phyloP scores from a whole-genome alignment of 2,113 vertebrate genomes.

The Stictonetta naevosa region DNA sequence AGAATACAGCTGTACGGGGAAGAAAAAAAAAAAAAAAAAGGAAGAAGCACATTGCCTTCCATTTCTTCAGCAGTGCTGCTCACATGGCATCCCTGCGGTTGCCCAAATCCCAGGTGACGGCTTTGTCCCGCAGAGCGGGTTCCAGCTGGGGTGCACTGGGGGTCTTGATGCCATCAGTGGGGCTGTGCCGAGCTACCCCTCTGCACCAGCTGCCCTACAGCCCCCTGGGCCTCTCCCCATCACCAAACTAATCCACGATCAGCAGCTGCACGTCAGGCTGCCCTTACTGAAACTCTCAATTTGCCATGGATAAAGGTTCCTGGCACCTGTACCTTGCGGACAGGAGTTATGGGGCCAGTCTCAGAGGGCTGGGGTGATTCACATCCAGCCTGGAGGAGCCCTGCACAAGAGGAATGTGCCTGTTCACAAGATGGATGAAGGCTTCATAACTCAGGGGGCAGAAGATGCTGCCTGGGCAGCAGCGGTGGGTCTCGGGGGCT shows the following conservation, averaged over 20 bases:
- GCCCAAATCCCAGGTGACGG: not conserved
- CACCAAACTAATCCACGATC: not conserved
- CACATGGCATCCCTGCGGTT: not conserved
- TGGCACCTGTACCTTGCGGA: fast-evolving
- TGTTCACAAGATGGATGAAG: constrained; percentile 34
- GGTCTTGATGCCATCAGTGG: not conserved
- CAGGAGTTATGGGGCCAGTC: not conserved
- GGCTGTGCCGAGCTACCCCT: not conserved
- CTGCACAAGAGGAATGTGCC: constrained; percentile 41
- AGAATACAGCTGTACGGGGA: not conserved
- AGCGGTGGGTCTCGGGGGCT: constrained; percentile 55
- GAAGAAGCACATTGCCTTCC: not conserved
- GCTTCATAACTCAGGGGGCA: constrained; percentile 17
- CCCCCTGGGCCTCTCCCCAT: too few species aligned
- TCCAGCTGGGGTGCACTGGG: not conserved
- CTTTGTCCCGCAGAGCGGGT: fast-evolving
- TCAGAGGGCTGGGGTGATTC: not conserved
- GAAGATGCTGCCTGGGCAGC: constrained; percentile 56
- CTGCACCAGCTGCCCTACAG: not conserved
- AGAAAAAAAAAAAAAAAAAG: not conserved
- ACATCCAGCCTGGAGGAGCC: not conserved
- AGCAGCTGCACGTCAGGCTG: not conserved
- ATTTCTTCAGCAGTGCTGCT: not conserved
- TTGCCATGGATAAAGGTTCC: not conserved
- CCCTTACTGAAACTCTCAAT: not conserved